phyloP scores from a whole-genome alignment of 2,113 vertebrate genomes.

The Rhineura floridana region DNA sequence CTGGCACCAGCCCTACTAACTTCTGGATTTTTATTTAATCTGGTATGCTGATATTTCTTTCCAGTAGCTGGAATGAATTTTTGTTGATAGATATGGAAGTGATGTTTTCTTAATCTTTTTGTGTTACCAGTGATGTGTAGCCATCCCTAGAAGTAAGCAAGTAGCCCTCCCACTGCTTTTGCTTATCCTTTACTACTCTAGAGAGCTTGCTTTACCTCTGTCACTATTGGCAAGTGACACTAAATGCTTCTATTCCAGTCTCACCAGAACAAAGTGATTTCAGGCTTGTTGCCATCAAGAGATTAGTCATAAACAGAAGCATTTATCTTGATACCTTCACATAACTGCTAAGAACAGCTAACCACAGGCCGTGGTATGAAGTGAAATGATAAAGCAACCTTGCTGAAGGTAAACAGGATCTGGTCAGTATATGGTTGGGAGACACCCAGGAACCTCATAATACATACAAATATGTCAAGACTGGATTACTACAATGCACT shows the following conservation, averaged over 20 bases:
- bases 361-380: not conserved
- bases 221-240: not conserved
- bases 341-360: too few relatives aligned
- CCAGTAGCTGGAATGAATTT: too few relatives aligned
- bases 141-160: too few relatives aligned
- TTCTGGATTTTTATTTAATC: not conserved
- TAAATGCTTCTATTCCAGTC: not conserved
- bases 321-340: not conserved
- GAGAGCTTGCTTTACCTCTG: not conserved
- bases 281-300: not conserved
- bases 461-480: too few relatives aligned
- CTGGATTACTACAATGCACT: too few relatives aligned
- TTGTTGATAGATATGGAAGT: too few relatives aligned
- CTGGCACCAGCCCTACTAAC: too few relatives aligned
- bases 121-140: not conserved
- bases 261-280: not conserved
- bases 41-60: not conserved
- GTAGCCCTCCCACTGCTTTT: not conserved
- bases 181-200: not conserved
- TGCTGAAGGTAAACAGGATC: not conserved
- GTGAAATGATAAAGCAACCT: not conserved
- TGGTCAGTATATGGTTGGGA: too few relatives aligned
- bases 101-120: too few relatives aligned
- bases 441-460: too few relatives aligned
- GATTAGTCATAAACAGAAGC: not conserved